Percentiles rank a stretch among this genome's conserved stretches.
Conservation (phyloP, 53 echinoderm and acorn worm genomes). For the Pentamera pediparva region DNA sequence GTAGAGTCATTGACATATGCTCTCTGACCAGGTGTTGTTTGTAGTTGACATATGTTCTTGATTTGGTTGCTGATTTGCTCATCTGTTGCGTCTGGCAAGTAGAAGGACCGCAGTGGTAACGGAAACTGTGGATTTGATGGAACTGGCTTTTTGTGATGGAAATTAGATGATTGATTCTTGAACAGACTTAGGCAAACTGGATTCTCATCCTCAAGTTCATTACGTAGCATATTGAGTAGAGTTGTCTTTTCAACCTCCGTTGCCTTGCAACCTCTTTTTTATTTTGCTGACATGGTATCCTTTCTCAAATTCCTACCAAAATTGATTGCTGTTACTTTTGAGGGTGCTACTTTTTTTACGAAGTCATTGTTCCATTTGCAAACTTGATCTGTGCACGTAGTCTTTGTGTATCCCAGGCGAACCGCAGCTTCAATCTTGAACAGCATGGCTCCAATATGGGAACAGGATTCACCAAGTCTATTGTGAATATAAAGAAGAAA, state of each 20-base stretch:
- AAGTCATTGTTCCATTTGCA: conserved; percentile 33
- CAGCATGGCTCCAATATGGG: conserved; percentile 35
- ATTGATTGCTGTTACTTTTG: neutral
- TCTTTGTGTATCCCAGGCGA: conserved; percentile 28
- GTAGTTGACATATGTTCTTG: too few species aligned
- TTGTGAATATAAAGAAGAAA: conserved; percentile 18
- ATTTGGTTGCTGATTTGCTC: too few species aligned
- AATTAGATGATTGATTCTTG: neutral
- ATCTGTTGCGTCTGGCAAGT: neutral
- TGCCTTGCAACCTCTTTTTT: neutral
- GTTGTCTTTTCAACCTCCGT: too few species aligned
- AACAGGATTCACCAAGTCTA: conserved; percentile 48
- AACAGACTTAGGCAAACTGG: neutral
- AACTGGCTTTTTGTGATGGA: neutral
- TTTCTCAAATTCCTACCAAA: neutral
- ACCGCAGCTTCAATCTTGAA: conserved; percentile 44
- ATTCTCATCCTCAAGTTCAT: neutral
- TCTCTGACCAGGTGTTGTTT: neutral
- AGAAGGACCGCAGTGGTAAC: neutral
- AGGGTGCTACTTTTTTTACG: neutral
- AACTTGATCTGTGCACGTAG: conserved; percentile 33
- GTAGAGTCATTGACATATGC: neutral
- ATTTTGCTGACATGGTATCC: neutral
- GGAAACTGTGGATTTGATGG: neutral
- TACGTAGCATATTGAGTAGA: too few species aligned